Conservation (phyloP, 92 coral and sea anemone species). For the Hydrozoanthus gracilis region DNA sequence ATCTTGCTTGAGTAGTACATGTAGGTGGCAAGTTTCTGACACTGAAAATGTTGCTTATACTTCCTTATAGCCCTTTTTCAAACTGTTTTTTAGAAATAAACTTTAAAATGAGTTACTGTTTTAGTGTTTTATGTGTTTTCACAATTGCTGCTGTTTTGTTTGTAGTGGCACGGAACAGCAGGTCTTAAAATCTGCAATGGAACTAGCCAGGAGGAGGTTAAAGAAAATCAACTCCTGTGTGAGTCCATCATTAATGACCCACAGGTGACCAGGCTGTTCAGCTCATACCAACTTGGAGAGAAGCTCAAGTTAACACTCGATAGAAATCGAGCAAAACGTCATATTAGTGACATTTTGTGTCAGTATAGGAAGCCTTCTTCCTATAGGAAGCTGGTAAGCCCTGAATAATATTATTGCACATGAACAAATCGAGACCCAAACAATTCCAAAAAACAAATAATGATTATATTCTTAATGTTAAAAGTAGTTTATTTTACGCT, state of each 20-base stretch:
- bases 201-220: slow-evolving; percentile 32
- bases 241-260: slow-evolving; percentile 21
- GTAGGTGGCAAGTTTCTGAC: too few relatives aligned
- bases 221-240: slow-evolving; percentile 12
- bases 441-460: slow-evolving; percentile 19
- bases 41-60: too few relatives aligned
- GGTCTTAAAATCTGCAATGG: slow-evolving; percentile 14
- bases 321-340: slow-evolving; percentile 18
- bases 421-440: neutral
- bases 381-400: slow-evolving; percentile 21
- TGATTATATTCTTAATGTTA: neutral
- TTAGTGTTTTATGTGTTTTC: slow-evolving; percentile 22
- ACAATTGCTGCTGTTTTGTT: slow-evolving; percentile 1
- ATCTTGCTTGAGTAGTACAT: too few relatives aligned
- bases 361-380: slow-evolving; percentile 14
- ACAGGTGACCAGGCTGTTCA: slow-evolving; percentile 24
- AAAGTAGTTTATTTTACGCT: slow-evolving; percentile 11
- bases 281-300: slow-evolving; percentile 8
- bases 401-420: slow-evolving; percentile 7
- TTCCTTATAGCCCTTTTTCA: too few relatives aligned
- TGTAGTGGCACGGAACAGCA: slow-evolving; percentile 32
- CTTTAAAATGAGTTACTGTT: slow-evolving; percentile 17
- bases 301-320: slow-evolving; percentile 23
- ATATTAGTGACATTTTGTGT: neutral
- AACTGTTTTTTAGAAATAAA: slow-evolving; percentile 29